Base-by-base conservation (phyloP, 2,888 invertebrate genomes). In the Glaucopsyche alexis region DNA sequence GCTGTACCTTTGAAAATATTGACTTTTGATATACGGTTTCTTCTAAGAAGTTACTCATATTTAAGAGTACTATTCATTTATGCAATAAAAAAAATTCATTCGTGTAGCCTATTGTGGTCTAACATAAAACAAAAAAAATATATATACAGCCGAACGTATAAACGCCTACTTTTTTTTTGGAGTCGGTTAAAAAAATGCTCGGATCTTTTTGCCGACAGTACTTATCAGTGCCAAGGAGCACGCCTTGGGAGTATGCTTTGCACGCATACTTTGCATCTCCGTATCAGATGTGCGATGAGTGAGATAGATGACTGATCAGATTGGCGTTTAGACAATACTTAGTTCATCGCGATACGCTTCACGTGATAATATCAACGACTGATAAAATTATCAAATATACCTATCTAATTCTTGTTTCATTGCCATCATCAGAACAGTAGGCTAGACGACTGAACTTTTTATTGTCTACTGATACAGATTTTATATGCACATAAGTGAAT, bases 211-310 rank as follows among this genome's bases (percentile, higher is more conserved):
- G 19, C 49, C 14, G 49, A 13, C 69, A 29, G 29, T 69, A 69
- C 69, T 19, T 60, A 38, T 11, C 19, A 47, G 45, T 45, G 45
- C 8, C 19, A 49, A 0, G 5, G 11, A 45, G 13, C 69, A 69
- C 69, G 69, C 69, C 5, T 29, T 49, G 3, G 2, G 19, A 29
- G 45, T 47, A 69, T 47, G 69, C 14, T 47, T 3, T 49, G 8
- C 69, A 69, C 69, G 69, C 47, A 47, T 49, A 69, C 47, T 8
- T n/a, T 47, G 19, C 19, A 69, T 69, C 69, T 67, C 13, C 14
- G 29, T 69, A 69, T 49, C 69, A 29, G 19, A 69, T 14, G 38
- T 65, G 14, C 14, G 13, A 9, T 45, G n/a, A n/a, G n/a, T n/a
- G n/a, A n/a, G n/a, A n/a, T n/a, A n/a, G n/a, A n/a, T n/a, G 16